Percentiles rank a stretch among this genome's conserved stretches.
Evolutionary conservation across 2,797 vertebrate species (phyloP).

Genomic region (Sitta carolinensis): DNA sequence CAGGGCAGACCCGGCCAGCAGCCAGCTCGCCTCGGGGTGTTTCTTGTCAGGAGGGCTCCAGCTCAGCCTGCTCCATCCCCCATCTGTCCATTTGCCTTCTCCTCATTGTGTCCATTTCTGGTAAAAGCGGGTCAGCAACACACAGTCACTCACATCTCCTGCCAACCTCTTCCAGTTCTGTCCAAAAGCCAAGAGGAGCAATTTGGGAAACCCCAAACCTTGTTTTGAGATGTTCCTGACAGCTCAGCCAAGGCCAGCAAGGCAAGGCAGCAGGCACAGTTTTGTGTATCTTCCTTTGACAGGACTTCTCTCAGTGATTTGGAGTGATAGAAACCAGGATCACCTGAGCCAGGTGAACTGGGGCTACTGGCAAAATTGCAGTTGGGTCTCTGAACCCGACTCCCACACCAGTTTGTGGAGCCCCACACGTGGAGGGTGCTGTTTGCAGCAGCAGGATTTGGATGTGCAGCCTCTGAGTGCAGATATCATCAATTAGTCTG

Average conservation of each 20-base stretch:
- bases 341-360: not conserved
- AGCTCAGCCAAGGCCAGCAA: not conserved
- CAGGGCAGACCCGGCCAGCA: not conserved
- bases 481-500: not conserved
- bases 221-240: not conserved
- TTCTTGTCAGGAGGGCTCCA: conserved; percentile 6
- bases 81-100: not conserved
- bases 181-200: not conserved
- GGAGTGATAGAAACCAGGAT: not conserved
- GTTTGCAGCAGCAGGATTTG: not conserved
- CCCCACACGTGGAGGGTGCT: fast-evolving
- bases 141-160: not conserved
- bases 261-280: not conserved
- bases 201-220: not conserved
- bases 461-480: fast-evolving
- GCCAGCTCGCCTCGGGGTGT: conserved; percentile 3
- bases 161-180: not conserved
- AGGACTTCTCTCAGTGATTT: not conserved
- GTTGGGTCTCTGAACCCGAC: fast-evolving
- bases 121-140: not conserved
- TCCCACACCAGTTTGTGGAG: fast-evolving
- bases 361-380: not conserved
- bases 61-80: not conserved
- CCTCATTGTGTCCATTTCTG: not conserved
- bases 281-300: not conserved